These are phyloP conservation scores for Eupithecia insigniata DNA, from an alignment of 2,888 invertebrate species.

Conservation along the genomic window DNA sequence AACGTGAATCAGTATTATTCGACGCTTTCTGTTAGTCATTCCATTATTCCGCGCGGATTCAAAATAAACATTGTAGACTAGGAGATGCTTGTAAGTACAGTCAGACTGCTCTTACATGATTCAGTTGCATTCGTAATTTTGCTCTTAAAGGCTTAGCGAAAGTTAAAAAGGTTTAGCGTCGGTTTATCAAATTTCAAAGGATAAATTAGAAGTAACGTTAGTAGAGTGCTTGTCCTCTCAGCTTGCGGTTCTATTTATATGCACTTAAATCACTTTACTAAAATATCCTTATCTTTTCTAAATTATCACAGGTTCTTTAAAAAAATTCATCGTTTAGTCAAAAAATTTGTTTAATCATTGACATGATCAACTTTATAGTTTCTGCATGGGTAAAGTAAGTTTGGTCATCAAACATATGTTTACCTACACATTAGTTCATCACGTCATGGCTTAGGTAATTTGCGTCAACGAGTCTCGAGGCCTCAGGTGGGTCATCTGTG, in stretches of 20 bases:
- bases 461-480: slow-evolving; percentile 46
- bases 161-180: slow-evolving; percentile 7
- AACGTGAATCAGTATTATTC: slow-evolving; percentile 27
- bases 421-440: neutral
- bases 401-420: neutral
- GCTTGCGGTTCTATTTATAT: neutral
- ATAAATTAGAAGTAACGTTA: neutral
- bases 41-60: slow-evolving; percentile 27
- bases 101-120: slow-evolving; percentile 29
- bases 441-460: slow-evolving; percentile 28
- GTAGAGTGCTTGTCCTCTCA: neutral
- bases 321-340: neutral
- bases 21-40: slow-evolving; percentile 34
- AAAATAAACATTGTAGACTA: slow-evolving; percentile 32
- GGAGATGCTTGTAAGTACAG: slow-evolving; percentile 24
- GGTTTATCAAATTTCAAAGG: slow-evolving; percentile 12
- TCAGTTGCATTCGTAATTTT: slow-evolving; percentile 17
- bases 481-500: slow-evolving; percentile 57
- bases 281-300: neutral
- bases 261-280: neutral
- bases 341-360: neutral
- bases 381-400: neutral
- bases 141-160: slow-evolving; percentile 9
- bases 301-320: neutral
- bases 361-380: neutral